Base-by-base conservation (phyloP, 1,140 invertebrate species). In the Aphaenogaster ashmeadi region DNA sequence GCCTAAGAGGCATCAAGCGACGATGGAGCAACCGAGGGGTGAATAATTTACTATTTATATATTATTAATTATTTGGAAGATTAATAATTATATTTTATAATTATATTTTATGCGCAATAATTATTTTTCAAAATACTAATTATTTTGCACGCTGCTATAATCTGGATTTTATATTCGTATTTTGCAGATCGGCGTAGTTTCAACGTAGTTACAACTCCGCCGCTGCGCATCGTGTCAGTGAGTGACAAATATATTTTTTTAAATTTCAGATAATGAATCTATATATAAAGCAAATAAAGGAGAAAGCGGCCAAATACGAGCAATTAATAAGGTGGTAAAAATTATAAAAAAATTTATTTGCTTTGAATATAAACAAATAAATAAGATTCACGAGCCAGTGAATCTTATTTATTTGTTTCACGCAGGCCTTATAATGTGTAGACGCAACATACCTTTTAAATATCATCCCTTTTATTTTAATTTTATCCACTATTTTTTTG, bases 41-140 rank as follows among this genome's bases (percentile, higher is more conserved):
- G 6, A 18, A 18, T 41, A 64, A 64, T 64, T 18, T 38, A 44
- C 2, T 44, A 67, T 67, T 67, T 67, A 44, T 21, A 67, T 6
- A 67, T 41, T 41, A 67, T 21, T 44, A 44, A 4, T 62, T 21
- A 67, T 21, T 33, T 60, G 1, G 2, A 15, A 15, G 33, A 60
- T 60, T 60, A 66, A 56, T 56, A 6, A 6, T 21, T 44, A 44
- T 44, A 44, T 44, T 44, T 21, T 21, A 56, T 56, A 56, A 38
- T 64, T 64, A 38, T n/a, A 66, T 38, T n/a, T 66, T 38, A n/a
- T n/a, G 3, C 15, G 4, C n/a, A 41, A 66, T 4, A 67, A 44
- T 66, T 41, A 67, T 44, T 67, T 67, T 67, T 41, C 2, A 6
- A 67, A 67, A 44, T 67, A 33, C 9, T 62, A 13, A 67, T 44